Conservation (phyloP, 1,140 invertebrate species). For the Subanguina moxae region DNA sequence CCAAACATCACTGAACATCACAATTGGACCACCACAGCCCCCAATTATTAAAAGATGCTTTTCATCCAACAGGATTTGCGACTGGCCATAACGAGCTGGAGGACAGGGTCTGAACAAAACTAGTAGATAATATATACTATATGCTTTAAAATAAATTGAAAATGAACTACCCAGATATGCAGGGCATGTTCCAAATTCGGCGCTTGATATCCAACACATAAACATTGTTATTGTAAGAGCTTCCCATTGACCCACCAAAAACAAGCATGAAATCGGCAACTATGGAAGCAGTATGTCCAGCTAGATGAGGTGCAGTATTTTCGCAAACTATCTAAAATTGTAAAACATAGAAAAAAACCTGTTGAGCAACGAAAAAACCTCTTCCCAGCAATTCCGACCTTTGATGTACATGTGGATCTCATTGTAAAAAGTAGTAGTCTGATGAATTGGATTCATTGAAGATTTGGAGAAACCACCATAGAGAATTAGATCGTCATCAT, state of each 20-base stretch:
- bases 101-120: slow-evolving; percentile 33
- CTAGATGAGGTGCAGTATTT: slow-evolving; percentile 69
- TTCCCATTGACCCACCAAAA: slow-evolving; percentile 47
- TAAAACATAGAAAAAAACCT: not conserved
- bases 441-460: slow-evolving; percentile 80
- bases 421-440: slow-evolving; percentile 61
- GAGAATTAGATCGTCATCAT: slow-evolving; percentile 77
- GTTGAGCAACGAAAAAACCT: slow-evolving; percentile 61
- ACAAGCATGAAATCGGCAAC: slow-evolving; percentile 67
- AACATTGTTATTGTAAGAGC: slow-evolving; percentile 45
- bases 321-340: slow-evolving; percentile 32
- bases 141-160: slow-evolving; percentile 10
- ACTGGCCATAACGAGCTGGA: slow-evolving; percentile 46
- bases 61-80: slow-evolving; percentile 59
- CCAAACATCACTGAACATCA: slow-evolving; percentile 72
- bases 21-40: slow-evolving; percentile 70
- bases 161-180: slow-evolving; percentile 32
- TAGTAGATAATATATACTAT: not conserved
- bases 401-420: slow-evolving; percentile 86
- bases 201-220: slow-evolving; percentile 41
- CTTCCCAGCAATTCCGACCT: slow-evolving; percentile 76
- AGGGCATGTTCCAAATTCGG: slow-evolving; percentile 39
- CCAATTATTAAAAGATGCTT: slow-evolving; percentile 63
- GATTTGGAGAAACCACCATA: slow-evolving; percentile 95
- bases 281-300: slow-evolving; percentile 82